A percentile compares a stretch with the other conserved stretches of the same genome.
These are phyloP conservation scores for Conomelus anceps DNA, from an alignment of 2,888 invertebrate genomes.

Conservation along the genomic window DNA sequence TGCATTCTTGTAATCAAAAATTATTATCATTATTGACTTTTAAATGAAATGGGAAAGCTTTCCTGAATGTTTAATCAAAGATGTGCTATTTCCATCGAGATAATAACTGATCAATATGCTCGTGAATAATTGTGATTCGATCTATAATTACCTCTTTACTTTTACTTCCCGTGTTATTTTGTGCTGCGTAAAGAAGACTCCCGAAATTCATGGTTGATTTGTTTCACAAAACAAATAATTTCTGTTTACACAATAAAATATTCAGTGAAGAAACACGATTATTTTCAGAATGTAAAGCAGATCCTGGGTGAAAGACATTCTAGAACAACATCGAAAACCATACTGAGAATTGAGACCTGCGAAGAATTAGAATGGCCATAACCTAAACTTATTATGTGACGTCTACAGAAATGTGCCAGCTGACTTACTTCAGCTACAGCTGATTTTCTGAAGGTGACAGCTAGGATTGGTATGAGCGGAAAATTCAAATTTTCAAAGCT, in stretches of 20 bases:
- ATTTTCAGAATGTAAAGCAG: neutral
- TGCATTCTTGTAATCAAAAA: too few relatives aligned
- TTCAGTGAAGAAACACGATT: too few relatives aligned
- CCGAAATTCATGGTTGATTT: constrained; percentile 53
- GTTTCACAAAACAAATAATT: neutral
- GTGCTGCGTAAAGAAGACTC: constrained; percentile 52
- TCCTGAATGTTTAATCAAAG: too few relatives aligned
- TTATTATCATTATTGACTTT: too few relatives aligned
- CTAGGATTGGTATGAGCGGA: neutral
- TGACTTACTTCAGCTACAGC: neutral
- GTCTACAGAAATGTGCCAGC: neutral
- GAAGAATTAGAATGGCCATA: neutral
- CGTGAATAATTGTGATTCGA: neutral
- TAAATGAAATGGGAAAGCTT: too few relatives aligned
- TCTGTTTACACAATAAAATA: neutral
- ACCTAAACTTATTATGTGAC: neutral
- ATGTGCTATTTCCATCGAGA: neutral
- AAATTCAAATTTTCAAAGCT: too few relatives aligned
- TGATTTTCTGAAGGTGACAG: neutral
- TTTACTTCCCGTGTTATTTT: constrained; percentile 49
- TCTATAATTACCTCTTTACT: constrained; percentile 39
- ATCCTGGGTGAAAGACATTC: neutral
- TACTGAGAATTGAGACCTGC: neutral
- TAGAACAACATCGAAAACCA: neutral
- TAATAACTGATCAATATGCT: constrained; percentile 7